A percentile compares a stretch with the other conserved stretches of the same genome.
These are phyloP conservation scores for Cottoperca gobio DNA, from an alignment of 2,797 vertebrate genomes.

Conservation along the genomic window DNA sequence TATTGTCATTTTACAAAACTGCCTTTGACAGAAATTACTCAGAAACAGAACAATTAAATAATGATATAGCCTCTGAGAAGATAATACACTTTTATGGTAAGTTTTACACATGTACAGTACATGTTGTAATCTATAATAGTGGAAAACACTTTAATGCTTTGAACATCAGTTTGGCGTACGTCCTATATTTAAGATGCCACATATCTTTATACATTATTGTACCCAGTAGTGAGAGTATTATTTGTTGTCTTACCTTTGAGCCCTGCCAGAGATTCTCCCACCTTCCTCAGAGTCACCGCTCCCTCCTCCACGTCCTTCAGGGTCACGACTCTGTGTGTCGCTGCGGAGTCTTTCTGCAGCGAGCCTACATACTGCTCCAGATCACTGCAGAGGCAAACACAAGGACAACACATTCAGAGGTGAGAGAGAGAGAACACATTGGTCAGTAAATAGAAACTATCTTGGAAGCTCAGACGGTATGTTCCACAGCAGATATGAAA, in stretches of 20 bases:
- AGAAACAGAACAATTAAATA: not conserved
- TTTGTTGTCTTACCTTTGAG: slow-evolving; percentile 89
- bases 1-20: too few species aligned
- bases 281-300: slow-evolving; percentile 92
- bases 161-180: not conserved
- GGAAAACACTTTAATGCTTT: not conserved
- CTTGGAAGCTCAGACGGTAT: not conserved
- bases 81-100: not conserved
- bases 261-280: slow-evolving; percentile 93
- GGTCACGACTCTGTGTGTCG: slow-evolving; percentile 82
- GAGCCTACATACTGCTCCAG: slow-evolving; percentile 93
- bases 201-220: not conserved
- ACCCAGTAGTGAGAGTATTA: not conserved
- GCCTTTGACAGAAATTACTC: not conserved
- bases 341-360: slow-evolving; percentile 86
- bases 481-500: not conserved
- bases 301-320: slow-evolving; percentile 96
- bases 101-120: not conserved
- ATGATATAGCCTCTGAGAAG: not conserved
- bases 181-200: not conserved
- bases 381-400: slow-evolving; percentile 82
- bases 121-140: not conserved
- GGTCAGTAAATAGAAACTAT: not conserved
- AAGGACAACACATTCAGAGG: not conserved
- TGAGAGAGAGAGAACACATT: not conserved